Conservation (phyloP, 2,797 vertebrate species). For the Gambelia wislizenii region DNA sequence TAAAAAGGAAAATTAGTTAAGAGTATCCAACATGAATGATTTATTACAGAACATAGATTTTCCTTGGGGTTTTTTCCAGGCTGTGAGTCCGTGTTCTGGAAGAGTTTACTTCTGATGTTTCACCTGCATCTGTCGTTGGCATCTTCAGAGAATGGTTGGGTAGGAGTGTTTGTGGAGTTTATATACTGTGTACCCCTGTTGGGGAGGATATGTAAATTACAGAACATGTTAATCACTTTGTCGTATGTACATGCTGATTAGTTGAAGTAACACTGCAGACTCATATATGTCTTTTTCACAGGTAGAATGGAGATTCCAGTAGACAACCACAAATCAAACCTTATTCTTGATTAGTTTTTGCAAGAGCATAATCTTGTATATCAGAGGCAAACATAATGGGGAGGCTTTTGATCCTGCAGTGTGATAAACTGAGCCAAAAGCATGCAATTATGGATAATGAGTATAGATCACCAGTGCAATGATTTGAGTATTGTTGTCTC, state of each 20-base stretch:
- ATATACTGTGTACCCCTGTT: too few relatives aligned
- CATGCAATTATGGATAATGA: background rate
- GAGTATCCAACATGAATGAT: background rate
- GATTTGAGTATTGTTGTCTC: background rate
- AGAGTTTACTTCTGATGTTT: too few relatives aligned
- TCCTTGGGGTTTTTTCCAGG: too few relatives aligned
- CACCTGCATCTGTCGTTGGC: too few relatives aligned
- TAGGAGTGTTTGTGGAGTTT: too few relatives aligned
- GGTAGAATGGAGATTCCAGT: background rate
- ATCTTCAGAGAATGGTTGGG: too few relatives aligned
- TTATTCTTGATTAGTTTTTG: background rate
- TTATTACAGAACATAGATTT: background rate
- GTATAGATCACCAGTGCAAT: background rate
- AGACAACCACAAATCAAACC: too few relatives aligned
- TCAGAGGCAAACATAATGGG: background rate
- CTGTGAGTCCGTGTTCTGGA: too few relatives aligned
- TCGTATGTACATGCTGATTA: background rate
- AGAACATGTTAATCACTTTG: background rate
- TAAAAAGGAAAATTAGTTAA: background rate
- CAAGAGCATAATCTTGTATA: background rate
- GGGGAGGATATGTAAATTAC: too few relatives aligned
- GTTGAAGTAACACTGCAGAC: background rate
- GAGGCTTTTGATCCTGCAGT: background rate
- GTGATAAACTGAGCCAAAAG: background rate
- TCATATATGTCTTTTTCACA: background rate